Conservation (phyloP, 2,797 vertebrate genomes). For the Carduelis carduelis region DNA sequence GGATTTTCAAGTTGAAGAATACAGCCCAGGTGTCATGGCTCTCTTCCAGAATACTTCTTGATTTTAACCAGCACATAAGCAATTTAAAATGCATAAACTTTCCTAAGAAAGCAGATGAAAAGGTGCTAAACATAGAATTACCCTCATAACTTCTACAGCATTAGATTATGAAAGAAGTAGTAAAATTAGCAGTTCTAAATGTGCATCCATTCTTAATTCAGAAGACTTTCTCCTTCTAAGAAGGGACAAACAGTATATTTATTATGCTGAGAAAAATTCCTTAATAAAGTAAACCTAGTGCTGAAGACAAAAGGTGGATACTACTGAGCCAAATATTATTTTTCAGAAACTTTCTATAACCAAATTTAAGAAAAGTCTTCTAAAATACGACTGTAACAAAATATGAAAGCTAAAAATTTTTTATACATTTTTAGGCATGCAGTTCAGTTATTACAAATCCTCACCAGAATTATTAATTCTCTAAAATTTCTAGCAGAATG, state of each 20-base stretch:
- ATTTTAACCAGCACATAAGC: neutral
- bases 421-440: neutral
- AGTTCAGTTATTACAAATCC: neutral
- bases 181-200: neutral
- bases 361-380: neutral
- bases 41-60: neutral
- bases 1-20: neutral
- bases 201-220: neutral
- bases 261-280: neutral
- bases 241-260: neutral
- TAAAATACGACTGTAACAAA: neutral
- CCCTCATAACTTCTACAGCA: neutral
- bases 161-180: constrained; percentile 14
- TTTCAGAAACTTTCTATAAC: neutral
- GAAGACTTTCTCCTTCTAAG: neutral
- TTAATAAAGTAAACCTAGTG: neutral
- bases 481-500: neutral
- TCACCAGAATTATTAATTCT: neutral
- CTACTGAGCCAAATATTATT: neutral
- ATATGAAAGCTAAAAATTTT: neutral
- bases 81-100: neutral
- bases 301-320: neutral
- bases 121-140: neutral
- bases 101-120: neutral
- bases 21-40: neutral